Evolutionary conservation across 1,140 invertebrate species (phyloP).

Genomic region (Drosophila oshimai): DNA sequence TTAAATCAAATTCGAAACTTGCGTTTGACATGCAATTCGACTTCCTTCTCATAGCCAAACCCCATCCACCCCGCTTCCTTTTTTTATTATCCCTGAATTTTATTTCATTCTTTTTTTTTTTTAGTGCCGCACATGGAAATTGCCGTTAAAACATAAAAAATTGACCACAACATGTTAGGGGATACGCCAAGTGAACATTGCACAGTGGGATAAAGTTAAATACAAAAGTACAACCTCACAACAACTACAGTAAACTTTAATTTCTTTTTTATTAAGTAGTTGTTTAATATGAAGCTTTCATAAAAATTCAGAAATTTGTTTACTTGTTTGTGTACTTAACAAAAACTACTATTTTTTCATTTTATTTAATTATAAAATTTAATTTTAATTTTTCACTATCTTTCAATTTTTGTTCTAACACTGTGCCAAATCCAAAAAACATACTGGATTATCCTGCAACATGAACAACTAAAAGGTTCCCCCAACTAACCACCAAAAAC

Average conservation of each 20-base stretch:
- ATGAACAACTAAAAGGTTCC: neutral
- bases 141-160: constrained; percentile 68
- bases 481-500: neutral
- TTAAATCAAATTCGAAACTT: constrained; percentile 77
- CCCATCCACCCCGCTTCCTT: neutral
- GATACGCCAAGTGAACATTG: neutral
- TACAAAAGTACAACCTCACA: neutral
- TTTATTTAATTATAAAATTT: too few relatives aligned
- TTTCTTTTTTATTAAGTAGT: too few relatives aligned
- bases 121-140: constrained; percentile 44
- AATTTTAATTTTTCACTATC: neutral
- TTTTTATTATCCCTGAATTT: constrained; percentile 32
- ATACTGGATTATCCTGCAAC: constrained; percentile 8
- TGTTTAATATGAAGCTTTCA: too few relatives aligned
- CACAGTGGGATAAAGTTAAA: constrained; percentile 1
- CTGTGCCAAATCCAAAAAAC: neutral
- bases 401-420: neutral
- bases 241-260: neutral
- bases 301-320: too few relatives aligned
- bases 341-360: too few relatives aligned
- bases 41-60: constrained; percentile 22
- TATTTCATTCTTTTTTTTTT: constrained; percentile 7
- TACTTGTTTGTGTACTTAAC: too few relatives aligned
- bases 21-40: constrained; percentile 75
- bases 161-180: constrained; percentile 29